These are phyloP conservation scores for Heliothis virescens DNA, from an alignment of 1,140 invertebrate species.

Conservation along the genomic window DNA sequence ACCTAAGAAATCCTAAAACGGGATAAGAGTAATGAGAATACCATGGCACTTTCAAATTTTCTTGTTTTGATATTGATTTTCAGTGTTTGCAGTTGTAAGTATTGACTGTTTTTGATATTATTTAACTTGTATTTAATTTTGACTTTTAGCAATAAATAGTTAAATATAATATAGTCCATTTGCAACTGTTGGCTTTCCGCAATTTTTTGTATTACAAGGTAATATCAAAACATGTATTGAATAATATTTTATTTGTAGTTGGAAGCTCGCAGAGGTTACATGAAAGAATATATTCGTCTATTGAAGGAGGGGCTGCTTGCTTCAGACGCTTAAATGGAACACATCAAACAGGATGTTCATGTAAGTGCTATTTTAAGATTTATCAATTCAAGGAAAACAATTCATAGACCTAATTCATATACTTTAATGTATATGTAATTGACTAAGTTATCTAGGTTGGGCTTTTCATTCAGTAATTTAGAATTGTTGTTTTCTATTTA, in stretches of 20 bases:
- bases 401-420: too few relatives aligned
- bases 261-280: conserved; percentile 87
- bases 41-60: conserved; percentile 11
- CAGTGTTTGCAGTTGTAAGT: conserved; percentile 14
- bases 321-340: conserved; percentile 96
- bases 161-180: neutral
- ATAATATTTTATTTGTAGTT: conserved; percentile 40
- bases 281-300: conserved; percentile 93
- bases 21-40: conserved; percentile 5
- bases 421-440: too few relatives aligned
- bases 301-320: conserved; percentile 91
- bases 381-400: too few relatives aligned
- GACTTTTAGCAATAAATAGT: neutral
- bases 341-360: conserved; percentile 96
- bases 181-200: neutral
- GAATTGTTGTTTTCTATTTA: too few relatives aligned
- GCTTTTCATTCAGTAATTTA: too few relatives aligned
- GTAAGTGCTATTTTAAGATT: conserved; percentile 86
- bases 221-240: too few relatives aligned
- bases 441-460: too few relatives aligned
- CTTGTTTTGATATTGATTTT: conserved; percentile 32
- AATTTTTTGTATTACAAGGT: conserved; percentile 3
- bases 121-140: neutral
- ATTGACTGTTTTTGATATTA: neutral
- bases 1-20: neutral